Evolutionary conservation across 2,113 vertebrate species (phyloP).

Genomic region (Sapajus apella): DNA sequence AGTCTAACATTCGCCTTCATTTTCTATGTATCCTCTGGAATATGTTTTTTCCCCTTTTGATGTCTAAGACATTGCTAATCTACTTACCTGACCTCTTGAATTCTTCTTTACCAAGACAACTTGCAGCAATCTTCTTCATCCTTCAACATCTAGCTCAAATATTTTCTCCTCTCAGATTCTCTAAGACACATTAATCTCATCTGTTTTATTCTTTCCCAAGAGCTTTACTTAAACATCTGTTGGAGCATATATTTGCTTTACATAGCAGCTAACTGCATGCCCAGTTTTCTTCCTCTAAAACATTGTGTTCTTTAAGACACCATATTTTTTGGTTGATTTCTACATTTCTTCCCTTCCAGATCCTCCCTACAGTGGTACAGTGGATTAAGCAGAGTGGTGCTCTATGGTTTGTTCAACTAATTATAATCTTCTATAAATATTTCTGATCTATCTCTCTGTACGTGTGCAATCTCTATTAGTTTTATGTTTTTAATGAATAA

Average conservation of each 20-base stretch:
- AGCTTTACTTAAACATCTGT: neutral
- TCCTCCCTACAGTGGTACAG: neutral
- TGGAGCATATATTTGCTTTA: neutral
- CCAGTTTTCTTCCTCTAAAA: neutral
- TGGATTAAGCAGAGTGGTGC: neutral
- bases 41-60: neutral
- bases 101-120: neutral
- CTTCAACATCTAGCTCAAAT: neutral
- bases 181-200: neutral
- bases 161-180: neutral
- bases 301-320: neutral
- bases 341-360: neutral
- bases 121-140: neutral
- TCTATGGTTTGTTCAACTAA: neutral
- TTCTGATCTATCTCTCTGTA: neutral
- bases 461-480: neutral
- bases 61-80: neutral
- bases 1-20: neutral
- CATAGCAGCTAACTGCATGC: neutral
- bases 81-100: neutral
- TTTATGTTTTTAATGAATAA: neutral
- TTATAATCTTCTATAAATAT: neutral
- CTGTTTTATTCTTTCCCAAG: neutral
- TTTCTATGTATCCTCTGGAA: neutral
- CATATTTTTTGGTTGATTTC: neutral